Evolutionary conservation across 53 echinoderm and acorn worm genomes (phyloP), one percentile per base, ranked within the genome.

Genomic region (Holothuria leucospilota): DNA sequence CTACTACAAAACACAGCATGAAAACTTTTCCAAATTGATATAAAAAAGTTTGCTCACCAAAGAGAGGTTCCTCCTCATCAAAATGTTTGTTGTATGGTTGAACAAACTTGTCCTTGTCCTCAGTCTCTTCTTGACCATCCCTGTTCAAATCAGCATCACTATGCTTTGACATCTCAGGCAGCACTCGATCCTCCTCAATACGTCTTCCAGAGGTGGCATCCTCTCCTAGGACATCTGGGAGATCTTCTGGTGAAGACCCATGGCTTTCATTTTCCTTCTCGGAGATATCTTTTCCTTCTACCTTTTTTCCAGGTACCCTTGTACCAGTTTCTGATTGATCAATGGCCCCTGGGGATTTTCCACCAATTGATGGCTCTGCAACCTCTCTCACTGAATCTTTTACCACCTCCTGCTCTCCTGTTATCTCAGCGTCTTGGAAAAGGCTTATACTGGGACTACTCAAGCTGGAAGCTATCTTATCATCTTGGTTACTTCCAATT

Each of bases 51-150:
- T 20, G 12, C 80, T 80, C 39, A 80, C 80, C 80, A 60, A 80
- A 80, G 26, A 80, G 38, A 29, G 80, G 80, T 39, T 80, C 60
- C 82, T 92, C 86, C 81, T 89, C 88, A 86, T 92, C 88, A 85
- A 84, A 69, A 29, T 86, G 86, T 29, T 63, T 59, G 42, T 90
- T 80, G 20, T 73, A 49, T 8, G 49, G 21, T 18, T 39, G 63
- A 77, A 30, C 51, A 13, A 62, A 61, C 20, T 67, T 41, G 20
- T 52, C 38, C 42, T 46, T 79, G 61, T 58, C 70, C 85, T 78
- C 46, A 25, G 20, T 59, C 28, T 73, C 83, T 26, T 16, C 40
- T 0, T 65, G 56, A 7, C 1, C 56, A 56, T 56, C 56, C 16
- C 8, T 56, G 18, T 56, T 56, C 56, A 56, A 56, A 56, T 56